Evolutionary conservation across 2,113 vertebrate genomes (phyloP).

Genomic region (Opisthocomus hoazin): DNA sequence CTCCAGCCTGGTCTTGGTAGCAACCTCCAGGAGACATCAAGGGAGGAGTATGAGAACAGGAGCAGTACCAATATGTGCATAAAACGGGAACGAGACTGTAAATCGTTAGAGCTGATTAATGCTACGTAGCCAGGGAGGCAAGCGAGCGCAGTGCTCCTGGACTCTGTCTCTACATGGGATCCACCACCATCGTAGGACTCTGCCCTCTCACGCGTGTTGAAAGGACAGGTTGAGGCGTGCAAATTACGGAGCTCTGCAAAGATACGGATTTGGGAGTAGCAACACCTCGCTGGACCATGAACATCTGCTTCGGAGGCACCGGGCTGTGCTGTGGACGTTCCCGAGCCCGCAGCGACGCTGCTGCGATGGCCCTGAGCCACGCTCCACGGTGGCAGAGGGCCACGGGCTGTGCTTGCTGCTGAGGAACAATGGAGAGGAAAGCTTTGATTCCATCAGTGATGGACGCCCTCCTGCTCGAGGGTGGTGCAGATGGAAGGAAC

Average conservation of each 20-base stretch:
- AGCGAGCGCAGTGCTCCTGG: fast-evolving
- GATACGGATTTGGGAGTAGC: not conserved
- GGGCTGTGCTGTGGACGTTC: not conserved
- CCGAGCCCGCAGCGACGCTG: not conserved
- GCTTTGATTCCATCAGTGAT: constrained; percentile 22
- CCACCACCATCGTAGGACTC: not conserved
- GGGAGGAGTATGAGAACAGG: not conserved
- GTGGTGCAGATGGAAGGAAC: constrained; percentile 49
- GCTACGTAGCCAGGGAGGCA: fast-evolving
- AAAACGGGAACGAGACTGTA: not conserved
- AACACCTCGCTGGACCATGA: fast-evolving
- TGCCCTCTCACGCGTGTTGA: fast-evolving
- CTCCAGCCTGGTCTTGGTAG: not conserved
- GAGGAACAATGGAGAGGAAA: constrained; percentile 19
- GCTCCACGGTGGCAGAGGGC: not conserved
- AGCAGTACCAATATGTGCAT: not conserved
- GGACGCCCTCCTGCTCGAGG: constrained; percentile 1
- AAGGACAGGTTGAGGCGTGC: not conserved
- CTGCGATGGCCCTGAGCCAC: fast-evolving
- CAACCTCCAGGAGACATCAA: not conserved
- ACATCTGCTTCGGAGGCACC: fast-evolving
- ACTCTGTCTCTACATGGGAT: fast-evolving
- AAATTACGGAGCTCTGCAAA: not conserved
- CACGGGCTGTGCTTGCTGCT: not conserved
- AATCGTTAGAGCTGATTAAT: not conserved